These are phyloP conservation scores for Lobophora halterata DNA, from an alignment of 2,888 invertebrate genomes.

Conservation along the genomic window DNA sequence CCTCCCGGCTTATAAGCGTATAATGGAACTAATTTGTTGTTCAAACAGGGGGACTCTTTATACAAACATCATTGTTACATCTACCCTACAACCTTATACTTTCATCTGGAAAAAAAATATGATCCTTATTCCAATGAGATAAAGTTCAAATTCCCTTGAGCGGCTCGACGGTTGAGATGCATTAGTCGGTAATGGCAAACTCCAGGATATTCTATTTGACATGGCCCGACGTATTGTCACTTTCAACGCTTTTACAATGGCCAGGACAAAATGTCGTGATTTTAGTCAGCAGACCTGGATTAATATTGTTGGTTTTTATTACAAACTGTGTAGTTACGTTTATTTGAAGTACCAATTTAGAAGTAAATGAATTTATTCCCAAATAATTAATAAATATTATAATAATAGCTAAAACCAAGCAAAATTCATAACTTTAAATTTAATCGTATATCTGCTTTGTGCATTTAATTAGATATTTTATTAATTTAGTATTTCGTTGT, in stretches of 20 bases:
- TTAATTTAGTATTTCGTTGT: no score
- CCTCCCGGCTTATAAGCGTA: constrained; percentile 70
- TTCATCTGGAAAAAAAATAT: not conserved
- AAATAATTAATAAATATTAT: no score
- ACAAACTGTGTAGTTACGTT: no score
- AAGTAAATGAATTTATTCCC: no score
- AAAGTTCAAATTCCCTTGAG: constrained; percentile 32
- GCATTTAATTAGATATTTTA: no score
- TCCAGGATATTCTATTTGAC: constrained; percentile 67
- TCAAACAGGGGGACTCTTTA: constrained; percentile 72
- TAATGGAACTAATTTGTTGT: constrained; percentile 79
- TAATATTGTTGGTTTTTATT: constrained; percentile 43
- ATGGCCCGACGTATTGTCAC: constrained; percentile 67
- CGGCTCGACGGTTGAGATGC: not conserved
- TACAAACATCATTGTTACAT: constrained; percentile 62
- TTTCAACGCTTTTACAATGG: constrained; percentile 40
- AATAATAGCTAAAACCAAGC: no score
- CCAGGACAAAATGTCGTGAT: constrained; percentile 55
- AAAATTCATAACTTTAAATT: no score
- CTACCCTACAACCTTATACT: constrained; percentile 30
- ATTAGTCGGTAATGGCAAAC: constrained; percentile 42
- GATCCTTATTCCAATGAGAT: constrained; percentile 4
- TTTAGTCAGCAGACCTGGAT: constrained; percentile 51
- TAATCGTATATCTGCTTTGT: no score
- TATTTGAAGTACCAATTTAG: no score